Conservation (phyloP, 2,113 vertebrate species). For the Tachycineta bicolor region DNA sequence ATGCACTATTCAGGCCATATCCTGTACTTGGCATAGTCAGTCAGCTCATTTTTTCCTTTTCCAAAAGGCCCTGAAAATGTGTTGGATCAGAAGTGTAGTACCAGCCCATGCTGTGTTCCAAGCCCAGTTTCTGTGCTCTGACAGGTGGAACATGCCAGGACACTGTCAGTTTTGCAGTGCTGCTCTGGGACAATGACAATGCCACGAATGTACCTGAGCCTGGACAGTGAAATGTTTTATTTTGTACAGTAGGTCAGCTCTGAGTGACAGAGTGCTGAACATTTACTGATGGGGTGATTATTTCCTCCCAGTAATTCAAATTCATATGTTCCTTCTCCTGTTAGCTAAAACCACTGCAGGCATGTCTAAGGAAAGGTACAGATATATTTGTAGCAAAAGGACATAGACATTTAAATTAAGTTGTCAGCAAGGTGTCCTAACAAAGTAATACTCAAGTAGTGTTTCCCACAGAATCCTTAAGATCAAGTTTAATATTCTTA, state of each 20-base stretch:
- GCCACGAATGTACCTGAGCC: accelerated
- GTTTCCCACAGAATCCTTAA: not conserved
- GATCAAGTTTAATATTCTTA: not conserved
- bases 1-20: not conserved
- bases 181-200: accelerated
- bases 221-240: not conserved
- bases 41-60: not conserved
- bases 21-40: not conserved
- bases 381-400: not conserved
- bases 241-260: not conserved
- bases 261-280: not conserved
- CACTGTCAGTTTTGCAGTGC: not conserved
- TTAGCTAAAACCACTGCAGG: not conserved
- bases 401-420: not conserved
- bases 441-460: not conserved
- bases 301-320: not conserved
- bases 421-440: not conserved
- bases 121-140: not conserved
- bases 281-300: not conserved
- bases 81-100: not conserved
- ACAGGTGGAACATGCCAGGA: not conserved
- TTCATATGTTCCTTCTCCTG: not conserved
- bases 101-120: not conserved
- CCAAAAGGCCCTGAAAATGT: not conserved
- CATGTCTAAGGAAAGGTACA: not conserved